Base-by-base conservation (phyloP, 2,113 vertebrate species). In the Mesocricetus auratus region DNA sequence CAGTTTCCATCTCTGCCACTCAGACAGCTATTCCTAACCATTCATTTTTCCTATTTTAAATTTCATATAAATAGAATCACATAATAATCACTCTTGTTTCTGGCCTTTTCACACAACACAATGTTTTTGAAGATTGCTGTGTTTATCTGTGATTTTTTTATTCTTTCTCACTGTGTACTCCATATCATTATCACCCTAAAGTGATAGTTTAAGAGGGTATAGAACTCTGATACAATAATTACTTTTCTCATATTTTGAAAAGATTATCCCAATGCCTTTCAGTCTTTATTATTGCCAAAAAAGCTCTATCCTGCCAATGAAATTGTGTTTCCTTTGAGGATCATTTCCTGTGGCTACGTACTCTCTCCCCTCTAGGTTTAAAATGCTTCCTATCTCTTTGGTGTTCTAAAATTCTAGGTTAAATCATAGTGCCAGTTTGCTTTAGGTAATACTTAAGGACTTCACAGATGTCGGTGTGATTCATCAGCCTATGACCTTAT, bases 161-260 rank as follows among this genome's bases (percentile, higher is more conserved):
- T 74, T 79, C 31, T 62, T 86, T 71, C 26, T 79, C 29, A 53
- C 50, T 77, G 68, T 66, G 24, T n/a, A 86, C 81, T 73, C 22
- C 31, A 58, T 89, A 56, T 75, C 31, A 90, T 93, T 95, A 94
- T 74, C 56, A 82, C 69, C 36, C 10, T 68, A 58, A 94, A 88
- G 86, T 39, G 8, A 86, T 74, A 33, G 45, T 53, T 95, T 79
- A 66, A 24, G 36, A 86, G 81, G 21, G 71, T 66, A 77, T 21
- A 93, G 77, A 96, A 96, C 77, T 93, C 58, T 81, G 85, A 42
- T 31, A 50, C 89, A 50, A 64, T 74, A 58, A 21, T 87, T 85
- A 31, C n/a, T 91, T 96, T 97, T 62, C n/a, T 86, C 22, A 45
- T 89, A 83, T 90, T 91, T 92, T 85, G 62, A 97, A 94, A 50